Percentiles rank a stretch among this genome's conserved stretches.
phyloP scores from a whole-genome alignment of 1,140 invertebrate species.

The Apis laboriosa region DNA sequence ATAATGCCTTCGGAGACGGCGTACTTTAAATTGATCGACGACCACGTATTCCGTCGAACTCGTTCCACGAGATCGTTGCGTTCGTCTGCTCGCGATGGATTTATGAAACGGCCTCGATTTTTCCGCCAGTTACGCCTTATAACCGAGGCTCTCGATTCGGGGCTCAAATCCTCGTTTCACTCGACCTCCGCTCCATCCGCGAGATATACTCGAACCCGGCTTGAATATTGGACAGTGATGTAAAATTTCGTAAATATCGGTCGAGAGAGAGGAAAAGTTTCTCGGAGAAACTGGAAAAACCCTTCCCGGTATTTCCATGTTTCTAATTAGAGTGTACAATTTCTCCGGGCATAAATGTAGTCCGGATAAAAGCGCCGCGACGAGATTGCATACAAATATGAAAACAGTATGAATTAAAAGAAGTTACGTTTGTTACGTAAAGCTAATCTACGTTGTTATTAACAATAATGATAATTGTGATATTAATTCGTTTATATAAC shows the following conservation, averaged over 20 bases:
- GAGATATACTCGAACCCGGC: not conserved
- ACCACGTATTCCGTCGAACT: conserved; percentile 11
- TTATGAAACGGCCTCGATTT: not conserved
- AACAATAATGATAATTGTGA: not conserved
- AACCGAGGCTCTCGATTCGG: not conserved
- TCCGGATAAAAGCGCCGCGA: not conserved
- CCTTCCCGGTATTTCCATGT: not conserved
- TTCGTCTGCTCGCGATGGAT: not conserved
- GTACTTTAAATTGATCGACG: conserved; percentile 29
- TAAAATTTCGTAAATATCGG: not conserved
- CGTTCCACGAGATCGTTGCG: conserved; percentile 15
- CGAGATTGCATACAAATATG: not conserved
- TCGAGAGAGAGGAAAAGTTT: not conserved
- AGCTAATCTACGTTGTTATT: not conserved
- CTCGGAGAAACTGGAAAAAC: not conserved
- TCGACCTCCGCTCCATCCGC: too few relatives aligned
- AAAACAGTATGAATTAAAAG: not conserved
- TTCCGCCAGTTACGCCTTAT: not conserved
- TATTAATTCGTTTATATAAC: not conserved
- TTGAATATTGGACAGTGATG: not conserved
- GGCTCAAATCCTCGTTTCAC: too few relatives aligned
- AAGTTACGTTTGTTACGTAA: not conserved
- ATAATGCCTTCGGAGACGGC: conserved; percentile 20
- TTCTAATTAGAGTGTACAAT: not conserved
- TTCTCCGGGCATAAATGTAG: not conserved